Evolutionary conservation across 2,113 vertebrate genomes (phyloP), one percentile per base, ranked within the genome.

Genomic region (Plecturocebus donacophilus): DNA sequence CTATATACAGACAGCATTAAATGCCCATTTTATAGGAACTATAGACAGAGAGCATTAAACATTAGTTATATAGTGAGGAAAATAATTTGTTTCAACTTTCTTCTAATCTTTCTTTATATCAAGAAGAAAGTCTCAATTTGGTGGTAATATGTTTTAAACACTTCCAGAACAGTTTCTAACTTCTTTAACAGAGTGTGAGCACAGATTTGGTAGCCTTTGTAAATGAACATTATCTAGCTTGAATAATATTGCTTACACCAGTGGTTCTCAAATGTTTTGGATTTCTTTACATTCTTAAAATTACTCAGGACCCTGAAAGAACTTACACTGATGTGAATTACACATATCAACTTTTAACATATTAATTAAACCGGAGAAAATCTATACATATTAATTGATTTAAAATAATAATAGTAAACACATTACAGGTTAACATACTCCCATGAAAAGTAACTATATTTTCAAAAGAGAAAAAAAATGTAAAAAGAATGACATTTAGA

Each of bases 401-500:
- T 42, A 95, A 92, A 85, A 66, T 66, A n/a, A 47, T 11, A n/a
- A 32, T 1, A 49, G 40, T 66, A 89, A 87, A 89, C 85, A 30
- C 3, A 87, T 82, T 89, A 77, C 27, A 94, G 16, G 47, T 58
- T 68, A 71, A 91, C 12, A 73, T 47, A 79, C 11, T 80, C 86
- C 32, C 27, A 58, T 42, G 25, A 93, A 95, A 92, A 94, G 84
- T 47, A 45, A 54, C 25, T 81, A 56, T 10, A 76, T n/a, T 56
- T 19, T 84, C 42, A 71, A 93, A 89, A 94, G 90, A 30, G 27
- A 87, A 94, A 90, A 90, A 75, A 96, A 38, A 12, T 20, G 35
- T 94, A 38, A 75, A 91, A 93, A 89, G 56, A 87, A 27, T 45
- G 20, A 42, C n/a, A 84, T 8, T 77, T 38, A n/a, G 23, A 35